Conservation (phyloP, 2,888 invertebrate genomes). For the Troilus luridus region DNA sequence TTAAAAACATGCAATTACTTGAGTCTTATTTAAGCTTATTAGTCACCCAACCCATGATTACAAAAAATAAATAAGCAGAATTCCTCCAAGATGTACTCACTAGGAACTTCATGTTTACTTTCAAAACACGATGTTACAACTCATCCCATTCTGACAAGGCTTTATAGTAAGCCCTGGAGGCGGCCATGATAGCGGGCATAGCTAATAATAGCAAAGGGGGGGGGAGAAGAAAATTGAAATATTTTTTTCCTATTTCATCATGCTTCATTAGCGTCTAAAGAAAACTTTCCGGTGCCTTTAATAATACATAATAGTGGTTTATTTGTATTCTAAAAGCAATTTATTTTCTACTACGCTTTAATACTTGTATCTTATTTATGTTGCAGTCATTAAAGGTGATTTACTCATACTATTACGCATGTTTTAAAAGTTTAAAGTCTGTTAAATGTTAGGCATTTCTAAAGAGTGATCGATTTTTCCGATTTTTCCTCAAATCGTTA, state of each 20-base stretch:
- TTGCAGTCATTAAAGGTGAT: not conserved
- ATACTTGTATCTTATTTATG: not conserved
- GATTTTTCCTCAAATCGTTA: no score
- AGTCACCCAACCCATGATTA: not conserved
- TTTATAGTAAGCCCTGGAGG: not conserved
- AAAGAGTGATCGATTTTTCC: no score
- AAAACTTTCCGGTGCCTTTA: not conserved
- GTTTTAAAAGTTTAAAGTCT: no score
- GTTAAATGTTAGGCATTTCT: no score
- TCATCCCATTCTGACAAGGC: not conserved
- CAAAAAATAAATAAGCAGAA: not conserved
- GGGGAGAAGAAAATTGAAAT: conserved; percentile 18
- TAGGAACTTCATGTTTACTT: not conserved
- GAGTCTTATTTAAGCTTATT: no score
- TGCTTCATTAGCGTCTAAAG: not conserved
- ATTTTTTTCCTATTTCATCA: not conserved
- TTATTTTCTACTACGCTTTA: not conserved
- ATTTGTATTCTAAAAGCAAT: not conserved
- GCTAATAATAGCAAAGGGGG: not conserved
- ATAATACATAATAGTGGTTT: not conserved
- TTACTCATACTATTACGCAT: no score
- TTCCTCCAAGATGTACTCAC: not conserved
- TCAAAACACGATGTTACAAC: not conserved
- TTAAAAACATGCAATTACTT: no score
- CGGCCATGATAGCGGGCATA: not conserved